Evolutionary conservation across 2,888 invertebrate genomes (phyloP).

Genomic region (Lithophane ornitopus): DNA sequence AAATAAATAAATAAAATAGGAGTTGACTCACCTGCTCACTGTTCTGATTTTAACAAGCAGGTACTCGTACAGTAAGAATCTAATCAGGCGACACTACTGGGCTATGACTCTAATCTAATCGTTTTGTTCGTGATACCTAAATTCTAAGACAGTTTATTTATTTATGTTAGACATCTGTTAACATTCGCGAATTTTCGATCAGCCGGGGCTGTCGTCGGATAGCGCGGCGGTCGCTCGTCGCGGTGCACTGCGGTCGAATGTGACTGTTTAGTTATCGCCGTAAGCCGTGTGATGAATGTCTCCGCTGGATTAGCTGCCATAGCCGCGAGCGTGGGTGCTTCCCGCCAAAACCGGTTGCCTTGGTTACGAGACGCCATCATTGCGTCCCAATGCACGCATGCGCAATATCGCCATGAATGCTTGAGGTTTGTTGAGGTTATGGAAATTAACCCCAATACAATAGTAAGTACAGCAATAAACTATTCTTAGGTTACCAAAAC

Average conservation of each 20-base stretch:
- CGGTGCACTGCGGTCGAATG: slow-evolving; percentile 90
- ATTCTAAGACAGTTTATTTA: slow-evolving; percentile 64
- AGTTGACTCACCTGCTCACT: slow-evolving; percentile 68
- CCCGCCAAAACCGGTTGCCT: slow-evolving; percentile 88
- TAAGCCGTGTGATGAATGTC: slow-evolving; percentile 62
- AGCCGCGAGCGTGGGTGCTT: slow-evolving; percentile 78
- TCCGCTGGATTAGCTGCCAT: slow-evolving; percentile 59
- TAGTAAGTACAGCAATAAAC: slow-evolving; percentile 14
- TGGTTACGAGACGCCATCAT: slow-evolving; percentile 79
- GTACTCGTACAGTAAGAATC: slow-evolving; percentile 28
- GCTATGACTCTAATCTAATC: slow-evolving; percentile 15
- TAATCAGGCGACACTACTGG: slow-evolving; percentile 41
- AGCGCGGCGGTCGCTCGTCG: slow-evolving; percentile 84
- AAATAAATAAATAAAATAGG: slow-evolving; percentile 31
- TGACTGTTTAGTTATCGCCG: slow-evolving; percentile 64
- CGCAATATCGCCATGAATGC: slow-evolving; percentile 29
- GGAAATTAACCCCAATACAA: slow-evolving; percentile 12
- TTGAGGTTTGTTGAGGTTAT: slow-evolving; percentile 19
- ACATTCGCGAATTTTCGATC: slow-evolving; percentile 81
- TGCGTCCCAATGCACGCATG: slow-evolving; percentile 60
- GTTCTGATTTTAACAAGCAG: slow-evolving; percentile 53
- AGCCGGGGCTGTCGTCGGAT: slow-evolving; percentile 86
- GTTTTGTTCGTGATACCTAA: slow-evolving; percentile 29
- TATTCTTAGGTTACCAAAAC: slow-evolving; percentile 20
- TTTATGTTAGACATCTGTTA: slow-evolving; percentile 69